Percentiles rank a stretch among this genome's conserved stretches.
These are phyloP conservation scores for Mugil cephalus DNA, from an alignment of 2,113 vertebrate genomes.

Conservation along the genomic window DNA sequence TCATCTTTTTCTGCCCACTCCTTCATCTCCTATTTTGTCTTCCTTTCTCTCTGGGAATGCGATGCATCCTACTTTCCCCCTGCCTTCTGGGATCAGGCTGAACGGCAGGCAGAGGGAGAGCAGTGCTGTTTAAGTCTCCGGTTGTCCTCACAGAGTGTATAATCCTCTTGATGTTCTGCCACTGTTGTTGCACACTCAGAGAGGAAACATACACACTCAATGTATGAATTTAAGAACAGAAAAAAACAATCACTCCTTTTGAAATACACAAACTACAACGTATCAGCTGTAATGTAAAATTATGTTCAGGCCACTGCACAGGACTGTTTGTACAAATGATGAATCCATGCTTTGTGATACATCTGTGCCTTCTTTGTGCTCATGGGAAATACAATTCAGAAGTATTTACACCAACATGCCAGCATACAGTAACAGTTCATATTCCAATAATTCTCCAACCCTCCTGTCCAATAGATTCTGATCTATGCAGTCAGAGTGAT, in stretches of 20 bases:
- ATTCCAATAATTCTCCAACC: background rate
- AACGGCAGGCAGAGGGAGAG: constrained; percentile 46
- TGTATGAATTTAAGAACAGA: constrained; percentile 13
- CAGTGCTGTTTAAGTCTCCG: constrained; percentile 46
- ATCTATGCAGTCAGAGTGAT: constrained; percentile 22
- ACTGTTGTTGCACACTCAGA: constrained; percentile 46
- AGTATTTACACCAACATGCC: background rate
- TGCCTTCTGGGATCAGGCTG: constrained; percentile 57
- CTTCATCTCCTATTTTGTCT: background rate
- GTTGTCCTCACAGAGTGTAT: constrained; percentile 56
- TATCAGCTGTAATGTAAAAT: background rate
- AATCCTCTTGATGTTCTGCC: constrained; percentile 74
- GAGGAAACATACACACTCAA: constrained; percentile 14
- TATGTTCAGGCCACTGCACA: background rate
- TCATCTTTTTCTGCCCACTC: background rate
- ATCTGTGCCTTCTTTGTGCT: too few relatives aligned
- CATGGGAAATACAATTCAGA: constrained; percentile 2
- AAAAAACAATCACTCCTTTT: too few relatives aligned
- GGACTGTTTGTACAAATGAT: background rate
- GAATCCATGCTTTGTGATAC: background rate
- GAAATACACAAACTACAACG: background rate
- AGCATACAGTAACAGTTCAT: background rate
- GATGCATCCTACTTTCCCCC: constrained; percentile 40
- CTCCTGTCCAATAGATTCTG: constrained; percentile 1
- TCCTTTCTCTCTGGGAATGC: constrained; percentile 28